These are phyloP conservation scores for Sebastes reedi DNA, from an alignment of 2,797 vertebrate genomes.

Conservation along the genomic window DNA sequence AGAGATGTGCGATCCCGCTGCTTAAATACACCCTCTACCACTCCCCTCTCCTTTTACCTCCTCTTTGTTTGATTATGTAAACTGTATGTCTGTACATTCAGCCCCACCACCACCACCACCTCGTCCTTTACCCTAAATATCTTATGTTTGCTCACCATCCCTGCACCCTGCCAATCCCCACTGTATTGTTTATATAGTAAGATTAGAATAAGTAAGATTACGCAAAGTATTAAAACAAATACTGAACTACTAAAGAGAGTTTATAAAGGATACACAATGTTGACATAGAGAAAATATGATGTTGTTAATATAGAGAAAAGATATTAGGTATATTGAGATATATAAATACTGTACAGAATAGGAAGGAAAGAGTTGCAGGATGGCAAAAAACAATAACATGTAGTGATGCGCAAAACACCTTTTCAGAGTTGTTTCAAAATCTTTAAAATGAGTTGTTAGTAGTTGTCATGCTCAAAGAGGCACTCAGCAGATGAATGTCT, in stretches of 20 bases:
- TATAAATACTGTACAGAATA: constrained; percentile 14
- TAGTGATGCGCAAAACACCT: not conserved
- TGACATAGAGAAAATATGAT: constrained; percentile 2
- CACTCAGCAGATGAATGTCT: not conserved
- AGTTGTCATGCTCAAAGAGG: not conserved
- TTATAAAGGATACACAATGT: not conserved
- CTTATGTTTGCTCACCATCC: constrained; percentile 7
- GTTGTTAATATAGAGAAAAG: constrained; percentile 7
- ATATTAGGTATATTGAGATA: constrained; percentile 13
- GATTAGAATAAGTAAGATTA: constrained; percentile 12
- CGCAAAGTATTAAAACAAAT: not conserved
- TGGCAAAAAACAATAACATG: not conserved
- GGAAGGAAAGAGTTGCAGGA: not conserved
- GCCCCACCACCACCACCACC: constrained; percentile 32
- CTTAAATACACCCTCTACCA: constrained; percentile 60
- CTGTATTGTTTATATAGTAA: constrained; percentile 27
- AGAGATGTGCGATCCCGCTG: constrained; percentile 88
- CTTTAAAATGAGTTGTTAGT: not conserved
- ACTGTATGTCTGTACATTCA: constrained; percentile 5
- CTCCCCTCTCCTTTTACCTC: not conserved
- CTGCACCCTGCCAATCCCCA: constrained; percentile 11
- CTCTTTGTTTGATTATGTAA: constrained; percentile 4
- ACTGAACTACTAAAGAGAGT: not conserved
- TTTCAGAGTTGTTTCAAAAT: not conserved
- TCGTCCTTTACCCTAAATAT: not conserved